Percentiles rank a stretch among this genome's conserved stretches.
phyloP scores from a whole-genome alignment of 2,797 vertebrate genomes.

The Coluber constrictor region DNA sequence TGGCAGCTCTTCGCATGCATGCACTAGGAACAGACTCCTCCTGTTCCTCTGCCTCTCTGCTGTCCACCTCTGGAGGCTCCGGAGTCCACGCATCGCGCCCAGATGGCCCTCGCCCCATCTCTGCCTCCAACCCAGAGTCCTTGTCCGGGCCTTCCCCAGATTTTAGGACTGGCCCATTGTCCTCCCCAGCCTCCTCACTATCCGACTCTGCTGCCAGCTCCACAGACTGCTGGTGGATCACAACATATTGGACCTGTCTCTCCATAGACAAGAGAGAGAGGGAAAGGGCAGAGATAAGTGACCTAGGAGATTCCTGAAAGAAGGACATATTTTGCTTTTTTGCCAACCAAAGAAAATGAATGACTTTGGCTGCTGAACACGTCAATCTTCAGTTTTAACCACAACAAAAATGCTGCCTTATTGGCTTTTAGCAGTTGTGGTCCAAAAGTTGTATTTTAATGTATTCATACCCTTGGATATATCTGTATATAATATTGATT shows the following conservation, averaged over 20 bases:
- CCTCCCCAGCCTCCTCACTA: too few relatives aligned
- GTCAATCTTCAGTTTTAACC: not conserved
- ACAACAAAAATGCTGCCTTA: not conserved
- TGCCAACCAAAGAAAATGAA: not conserved
- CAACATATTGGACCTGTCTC: not conserved
- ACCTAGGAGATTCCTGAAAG: not conserved
- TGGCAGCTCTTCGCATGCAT: too few relatives aligned
- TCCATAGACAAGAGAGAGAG: not conserved
- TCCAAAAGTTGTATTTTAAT: not conserved
- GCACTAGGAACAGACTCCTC: too few relatives aligned
- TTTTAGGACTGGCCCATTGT: too few relatives aligned
- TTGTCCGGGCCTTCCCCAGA: too few relatives aligned
- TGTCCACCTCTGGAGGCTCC: too few relatives aligned
- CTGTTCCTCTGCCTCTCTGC: too few relatives aligned
- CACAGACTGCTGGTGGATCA: too few relatives aligned
- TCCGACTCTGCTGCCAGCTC: too few relatives aligned
- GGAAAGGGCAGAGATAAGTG: not conserved
- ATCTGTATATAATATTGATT: not conserved
- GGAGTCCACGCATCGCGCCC: too few relatives aligned
- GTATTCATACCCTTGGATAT: not conserved
- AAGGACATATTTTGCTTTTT: not conserved
- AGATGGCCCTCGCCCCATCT: too few relatives aligned
- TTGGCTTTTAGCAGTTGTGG: not conserved
- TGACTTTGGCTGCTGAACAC: not conserved
- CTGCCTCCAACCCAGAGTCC: too few relatives aligned